Conservation (phyloP, 1,140 invertebrate species). For the Drosophila nigrodunni region DNA sequence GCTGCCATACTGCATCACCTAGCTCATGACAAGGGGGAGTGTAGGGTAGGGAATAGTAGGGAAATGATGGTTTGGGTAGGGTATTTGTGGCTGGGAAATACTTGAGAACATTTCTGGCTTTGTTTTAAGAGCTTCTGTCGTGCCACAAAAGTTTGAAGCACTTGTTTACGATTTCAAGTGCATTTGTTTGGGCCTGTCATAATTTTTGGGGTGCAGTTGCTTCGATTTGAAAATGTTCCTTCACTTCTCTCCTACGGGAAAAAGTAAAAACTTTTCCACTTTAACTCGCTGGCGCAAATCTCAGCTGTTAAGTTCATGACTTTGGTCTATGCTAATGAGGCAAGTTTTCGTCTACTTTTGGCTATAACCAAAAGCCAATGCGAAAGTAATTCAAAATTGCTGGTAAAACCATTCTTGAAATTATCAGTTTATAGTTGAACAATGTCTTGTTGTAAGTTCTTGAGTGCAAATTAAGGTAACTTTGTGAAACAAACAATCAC, state of each 20-base stretch:
- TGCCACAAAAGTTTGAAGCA: slow-evolving; percentile 70
- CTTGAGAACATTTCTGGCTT: slow-evolving; percentile 41
- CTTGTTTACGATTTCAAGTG: slow-evolving; percentile 81
- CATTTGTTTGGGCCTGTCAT: slow-evolving; percentile 62
- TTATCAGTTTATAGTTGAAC: slow-evolving; percentile 29
- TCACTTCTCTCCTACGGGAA: slow-evolving; percentile 8
- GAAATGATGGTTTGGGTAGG: background rate
- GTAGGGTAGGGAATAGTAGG: background rate
- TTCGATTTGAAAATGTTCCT: slow-evolving; percentile 52
- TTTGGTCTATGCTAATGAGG: slow-evolving; percentile 73
- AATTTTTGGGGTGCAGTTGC: slow-evolving; percentile 54
- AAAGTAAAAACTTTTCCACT: slow-evolving; percentile 70
- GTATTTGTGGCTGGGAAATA: background rate
- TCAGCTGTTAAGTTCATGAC: slow-evolving; percentile 65
- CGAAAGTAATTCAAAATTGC: slow-evolving; percentile 63
- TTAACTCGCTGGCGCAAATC: slow-evolving; percentile 51
- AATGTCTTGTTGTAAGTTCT: slow-evolving; percentile 10
- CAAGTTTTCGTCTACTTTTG: slow-evolving; percentile 50
- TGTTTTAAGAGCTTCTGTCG: slow-evolving; percentile 62
- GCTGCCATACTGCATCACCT: slow-evolving; percentile 12
- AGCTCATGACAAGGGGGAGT: background rate
- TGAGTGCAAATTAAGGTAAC: background rate
- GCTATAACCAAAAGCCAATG: slow-evolving; percentile 20
- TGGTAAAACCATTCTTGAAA: slow-evolving; percentile 30
- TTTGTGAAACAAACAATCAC: background rate